phyloP scores from a whole-genome alignment of 2,888 invertebrate genomes.

The Strigamia crassipes region DNA sequence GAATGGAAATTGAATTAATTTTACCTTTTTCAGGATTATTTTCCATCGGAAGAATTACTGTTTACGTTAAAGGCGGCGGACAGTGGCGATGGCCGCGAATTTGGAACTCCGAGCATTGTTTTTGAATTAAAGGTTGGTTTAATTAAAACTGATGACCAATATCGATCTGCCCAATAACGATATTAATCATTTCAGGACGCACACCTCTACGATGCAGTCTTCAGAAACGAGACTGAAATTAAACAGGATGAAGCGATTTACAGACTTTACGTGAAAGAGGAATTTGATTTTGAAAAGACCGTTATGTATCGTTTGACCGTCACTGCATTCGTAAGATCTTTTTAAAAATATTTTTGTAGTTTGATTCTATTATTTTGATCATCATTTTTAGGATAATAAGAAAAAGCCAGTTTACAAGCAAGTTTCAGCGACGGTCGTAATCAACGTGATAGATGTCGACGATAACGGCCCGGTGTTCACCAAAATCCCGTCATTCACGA shows the following conservation, averaged over 20 bases:
- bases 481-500: not conserved
- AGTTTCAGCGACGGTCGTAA: not conserved
- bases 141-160: no score
- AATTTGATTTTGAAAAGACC: not conserved
- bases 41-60: not conserved
- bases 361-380: not conserved
- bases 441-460: constrained; percentile 24
- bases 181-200: no score
- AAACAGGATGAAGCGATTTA: not conserved
- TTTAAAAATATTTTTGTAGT: not conserved
- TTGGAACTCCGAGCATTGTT: not conserved
- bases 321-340: not conserved
- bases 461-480: constrained; percentile 13
- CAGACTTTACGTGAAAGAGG: not conserved
- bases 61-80: not conserved
- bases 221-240: no score
- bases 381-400: not conserved
- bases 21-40: not conserved
- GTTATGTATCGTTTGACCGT: not conserved
- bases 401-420: not conserved
- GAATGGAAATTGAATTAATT: not conserved
- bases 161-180: no score
- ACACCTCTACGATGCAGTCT: no score
- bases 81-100: no score
- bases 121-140: not conserved